phyloP scores from a whole-genome alignment of 2,888 invertebrate species.

The Lobophora halterata region DNA sequence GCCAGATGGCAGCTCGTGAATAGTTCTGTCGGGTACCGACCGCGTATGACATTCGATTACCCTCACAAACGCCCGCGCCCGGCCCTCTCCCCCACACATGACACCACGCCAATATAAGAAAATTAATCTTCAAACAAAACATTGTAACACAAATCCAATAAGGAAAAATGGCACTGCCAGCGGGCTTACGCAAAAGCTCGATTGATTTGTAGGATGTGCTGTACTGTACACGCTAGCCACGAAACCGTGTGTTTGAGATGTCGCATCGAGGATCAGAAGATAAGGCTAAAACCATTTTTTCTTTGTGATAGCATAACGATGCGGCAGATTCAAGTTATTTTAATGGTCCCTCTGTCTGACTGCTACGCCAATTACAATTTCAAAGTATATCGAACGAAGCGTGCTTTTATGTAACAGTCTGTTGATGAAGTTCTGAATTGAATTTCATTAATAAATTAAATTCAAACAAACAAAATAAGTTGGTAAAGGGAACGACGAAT shows the following conservation, averaged over 20 bases:
- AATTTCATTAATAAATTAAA: conserved; percentile 21
- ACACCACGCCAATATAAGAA: conserved; percentile 25
- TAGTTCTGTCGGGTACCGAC: conserved; percentile 64
- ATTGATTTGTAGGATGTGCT: too few species aligned
- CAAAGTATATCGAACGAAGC: not conserved
- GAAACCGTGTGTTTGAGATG: too few species aligned
- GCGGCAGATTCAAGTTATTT: too few species aligned
- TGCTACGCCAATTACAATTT: too few species aligned
- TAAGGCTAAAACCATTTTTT: too few species aligned
- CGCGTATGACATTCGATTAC: conserved; percentile 76
- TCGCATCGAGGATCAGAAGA: too few species aligned
- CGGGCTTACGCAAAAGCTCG: too few species aligned
- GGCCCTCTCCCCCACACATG: conserved; percentile 20
- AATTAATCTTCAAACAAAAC: conserved; percentile 29
- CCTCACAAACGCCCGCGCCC: conserved; percentile 30
- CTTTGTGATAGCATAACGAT: too few species aligned
- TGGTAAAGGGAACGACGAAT: conserved; percentile 20
- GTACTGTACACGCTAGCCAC: too few species aligned
- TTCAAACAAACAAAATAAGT: conserved; percentile 23
- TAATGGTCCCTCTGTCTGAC: too few species aligned
- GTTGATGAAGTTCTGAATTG: conserved; percentile 8
- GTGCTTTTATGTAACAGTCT: conserved; percentile 3
- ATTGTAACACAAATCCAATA: conserved; percentile 9
- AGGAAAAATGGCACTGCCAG: too few species aligned
- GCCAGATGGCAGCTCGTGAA: conserved; percentile 60